Conservation (phyloP, 2,888 invertebrate species). For the Pocota personata region DNA sequence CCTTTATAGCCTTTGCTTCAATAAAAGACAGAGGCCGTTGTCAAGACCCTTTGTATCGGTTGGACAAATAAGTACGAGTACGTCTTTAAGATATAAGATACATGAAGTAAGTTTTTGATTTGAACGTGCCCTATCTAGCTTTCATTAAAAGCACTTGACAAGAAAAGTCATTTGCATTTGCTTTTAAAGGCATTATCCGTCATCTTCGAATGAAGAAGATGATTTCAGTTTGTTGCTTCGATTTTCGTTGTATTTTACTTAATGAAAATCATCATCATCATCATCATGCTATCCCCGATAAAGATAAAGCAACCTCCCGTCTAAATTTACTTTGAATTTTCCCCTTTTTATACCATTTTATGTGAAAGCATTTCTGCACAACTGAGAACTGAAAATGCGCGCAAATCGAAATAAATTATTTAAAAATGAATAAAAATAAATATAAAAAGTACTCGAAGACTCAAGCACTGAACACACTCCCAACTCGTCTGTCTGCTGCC, state of each 20-base stretch:
- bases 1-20: too few species aligned
- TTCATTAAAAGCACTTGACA: too few species aligned
- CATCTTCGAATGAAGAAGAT: neutral
- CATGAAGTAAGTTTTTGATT: too few species aligned
- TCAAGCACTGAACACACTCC: conserved; percentile 33
- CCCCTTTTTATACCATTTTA: neutral
- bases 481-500: neutral
- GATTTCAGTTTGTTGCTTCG: neutral
- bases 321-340: neutral
- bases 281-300: neutral
- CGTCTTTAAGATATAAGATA: too few species aligned
- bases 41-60: too few species aligned
- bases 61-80: too few species aligned
- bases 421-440: conserved; percentile 54
- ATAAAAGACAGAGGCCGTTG: too few species aligned
- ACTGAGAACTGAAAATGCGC: conserved; percentile 32
- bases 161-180: too few species aligned
- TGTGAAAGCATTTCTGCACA: conserved; percentile 24
- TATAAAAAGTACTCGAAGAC: neutral
- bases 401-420: conserved; percentile 63
- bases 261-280: neutral
- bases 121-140: too few species aligned
- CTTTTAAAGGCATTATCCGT: too few species aligned
- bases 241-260: neutral
- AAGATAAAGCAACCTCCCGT: neutral